Evolutionary conservation across 1,140 invertebrate species (phyloP).

Genomic region (Medauroidea extradentata): DNA sequence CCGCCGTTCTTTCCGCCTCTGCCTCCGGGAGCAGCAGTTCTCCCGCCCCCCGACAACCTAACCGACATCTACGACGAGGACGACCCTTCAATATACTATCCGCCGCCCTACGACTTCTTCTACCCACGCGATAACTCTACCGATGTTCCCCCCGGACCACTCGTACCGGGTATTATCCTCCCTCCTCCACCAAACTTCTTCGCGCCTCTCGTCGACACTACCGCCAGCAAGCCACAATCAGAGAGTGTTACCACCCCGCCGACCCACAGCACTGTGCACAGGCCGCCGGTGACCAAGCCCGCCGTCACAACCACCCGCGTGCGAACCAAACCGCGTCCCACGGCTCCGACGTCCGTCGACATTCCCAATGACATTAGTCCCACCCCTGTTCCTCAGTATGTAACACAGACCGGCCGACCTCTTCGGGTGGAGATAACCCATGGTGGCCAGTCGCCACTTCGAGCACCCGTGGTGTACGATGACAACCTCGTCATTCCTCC

Average conservation of each 20-base stretch:
- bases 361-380: constrained; percentile 14
- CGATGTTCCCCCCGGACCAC: constrained; percentile 71
- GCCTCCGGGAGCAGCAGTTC: constrained; percentile 63
- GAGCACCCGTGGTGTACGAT: constrained; percentile 24
- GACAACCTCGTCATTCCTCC: constrained; percentile 30
- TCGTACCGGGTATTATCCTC: constrained; percentile 81
- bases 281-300: constrained; percentile 6
- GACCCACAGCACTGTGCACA: constrained; percentile 20
- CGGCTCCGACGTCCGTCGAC: constrained; percentile 11
- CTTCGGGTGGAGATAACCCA: neutral
- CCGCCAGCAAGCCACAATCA: constrained; percentile 30
- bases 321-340: neutral
- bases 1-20: constrained; percentile 26
- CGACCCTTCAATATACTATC: constrained; percentile 85
- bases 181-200: constrained; percentile 85
- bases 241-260: constrained; percentile 24
- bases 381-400: neutral
- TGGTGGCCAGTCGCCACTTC: neutral
- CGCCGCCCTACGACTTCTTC: constrained; percentile 81
- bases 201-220: constrained; percentile 52
- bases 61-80: constrained; percentile 77
- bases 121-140: constrained; percentile 63
- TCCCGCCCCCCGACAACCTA: constrained; percentile 64
- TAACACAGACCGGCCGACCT: no score
- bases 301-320: neutral